These are phyloP conservation scores for Chionodraco myersi DNA, from an alignment of 2,113 vertebrate species.

Conservation along the genomic window DNA sequence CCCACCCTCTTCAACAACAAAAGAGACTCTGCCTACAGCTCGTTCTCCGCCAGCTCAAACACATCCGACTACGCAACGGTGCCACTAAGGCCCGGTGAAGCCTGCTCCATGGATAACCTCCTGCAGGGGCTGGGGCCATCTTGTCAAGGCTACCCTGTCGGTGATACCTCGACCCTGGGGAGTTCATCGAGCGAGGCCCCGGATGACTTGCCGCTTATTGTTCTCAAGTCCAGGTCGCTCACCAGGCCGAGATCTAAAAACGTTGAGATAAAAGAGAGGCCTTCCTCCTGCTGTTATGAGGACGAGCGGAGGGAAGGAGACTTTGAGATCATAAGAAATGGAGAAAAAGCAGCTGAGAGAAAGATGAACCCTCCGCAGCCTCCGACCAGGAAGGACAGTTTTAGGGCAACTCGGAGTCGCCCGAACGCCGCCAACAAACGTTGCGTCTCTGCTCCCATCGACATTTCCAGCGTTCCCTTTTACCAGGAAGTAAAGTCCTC, in stretches of 20 bases:
- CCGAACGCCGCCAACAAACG: conserved; percentile 62
- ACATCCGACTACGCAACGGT: conserved; percentile 89
- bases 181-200: conserved; percentile 63
- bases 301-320: conserved; percentile 56
- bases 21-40: conserved; percentile 97
- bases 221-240: conserved; percentile 65
- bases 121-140: conserved; percentile 78
- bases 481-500: conserved; percentile 76
- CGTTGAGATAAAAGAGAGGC: conserved; percentile 66
- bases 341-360: conserved; percentile 15
- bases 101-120: conserved; percentile 84
- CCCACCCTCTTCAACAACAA: conserved; percentile 91
- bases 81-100: conserved; percentile 87
- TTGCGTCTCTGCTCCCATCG: conserved; percentile 71
- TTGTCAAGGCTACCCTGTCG: conserved; percentile 75
- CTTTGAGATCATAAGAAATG: conserved; percentile 60
- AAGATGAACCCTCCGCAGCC: conserved; percentile 84
- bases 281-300: conserved; percentile 81
- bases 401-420: conserved; percentile 84
- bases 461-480: conserved; percentile 76
- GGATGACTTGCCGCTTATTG: conserved; percentile 50
- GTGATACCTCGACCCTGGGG: conserved; percentile 38
- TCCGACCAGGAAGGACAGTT: conserved; percentile 91
- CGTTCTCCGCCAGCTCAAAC: conserved; percentile 96
- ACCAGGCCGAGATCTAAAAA: conserved; percentile 62